Base-by-base conservation (phyloP, 2,113 vertebrate genomes). In the Riparia riparia region DNA sequence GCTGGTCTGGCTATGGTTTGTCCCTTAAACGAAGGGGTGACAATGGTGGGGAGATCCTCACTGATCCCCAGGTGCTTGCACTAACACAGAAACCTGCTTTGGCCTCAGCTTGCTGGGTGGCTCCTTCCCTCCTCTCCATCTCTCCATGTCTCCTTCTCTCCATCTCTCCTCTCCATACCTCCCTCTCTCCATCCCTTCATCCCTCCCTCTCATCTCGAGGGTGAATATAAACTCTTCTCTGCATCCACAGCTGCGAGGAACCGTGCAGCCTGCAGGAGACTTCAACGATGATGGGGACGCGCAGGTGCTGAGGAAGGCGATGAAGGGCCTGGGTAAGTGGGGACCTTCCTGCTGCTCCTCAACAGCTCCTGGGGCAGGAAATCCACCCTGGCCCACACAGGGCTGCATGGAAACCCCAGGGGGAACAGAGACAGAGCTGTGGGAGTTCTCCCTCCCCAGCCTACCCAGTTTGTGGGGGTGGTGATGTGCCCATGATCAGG, bases 261-360 rank as follows among this genome's bases (percentile, higher is more conserved):
- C 99, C 0, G 80, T 99, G 54, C 86, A 53, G 17, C 98, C 98
- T 0, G 91, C 94, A 0, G 13, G 61, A 22, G 58, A 86, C 82
- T 99, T 99, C 93, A 98, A 99, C 2, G 98, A 99, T 0, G 98
- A 98, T 0, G 98, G 97, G 17, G 99, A 99, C 2, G 99, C 99
- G 1, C 98, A 99, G 94, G 99, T 98, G 10, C 97, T 99, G 69
- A 98, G 99, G 97, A 99, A 99, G 97, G 99, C 99, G 0, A 99
- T 99, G 99, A 99, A 99, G 95, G 99, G 99, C 29, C 97, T 99
- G 31, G 99, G 99, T 99, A 90, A 95, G 98, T 14, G 3, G 20
- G 10, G 5, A 4, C 29, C 24, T 68, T 53, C 21, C 53, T 69
- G 50, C 42, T 61, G 63, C 53, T 87, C 44, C 56, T 45, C 44